Base-by-base conservation (phyloP, 2,113 vertebrate genomes). In the Vulpes ferrilata region DNA sequence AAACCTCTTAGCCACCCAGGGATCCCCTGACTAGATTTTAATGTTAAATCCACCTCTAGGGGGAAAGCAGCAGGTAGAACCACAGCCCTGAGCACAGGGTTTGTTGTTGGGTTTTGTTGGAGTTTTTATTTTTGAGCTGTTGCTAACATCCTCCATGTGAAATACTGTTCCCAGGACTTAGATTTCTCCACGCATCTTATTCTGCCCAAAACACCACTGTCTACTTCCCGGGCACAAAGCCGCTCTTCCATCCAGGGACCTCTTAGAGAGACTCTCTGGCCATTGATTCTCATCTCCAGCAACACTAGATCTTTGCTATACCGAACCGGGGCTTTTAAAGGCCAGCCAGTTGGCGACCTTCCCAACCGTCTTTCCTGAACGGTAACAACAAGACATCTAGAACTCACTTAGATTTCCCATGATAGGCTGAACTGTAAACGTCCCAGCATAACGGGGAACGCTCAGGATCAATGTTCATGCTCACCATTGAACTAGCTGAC, bases 401-500 rank as follows among this genome's bases (percentile, higher is more conserved):
- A 94, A 23, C 53, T 82, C 4, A 73, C 60, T 64, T 48, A 69
- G 64, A 51, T 25, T 12, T 23, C 62, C 80, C 48, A 53, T 7
- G 23, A 17, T 57, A 69, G 0, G 27, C n/a, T 25, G 35, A 69
- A 38, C 80, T 27, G 20, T 27, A 67, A 60, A 74, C 11, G 59
- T 73, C 48, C 57, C n/a, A 10, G 43, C 4, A 11, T 2, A 20
- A 35, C 6, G 4, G 5, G 0, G 55, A 48, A 19, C 59, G 30
- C 32, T 60, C 23, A 43, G 73, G 20, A 17, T 92, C 27, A 48
- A 69, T 53, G 4, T 4, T 53, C 3, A 30, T 0, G 20, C 43
- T 87, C 60, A 67, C 38, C 60, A 15, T 3, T 73, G 15, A 83
- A 80, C 35, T 7, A 25, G 59, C 51, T 38, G 32, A 53, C 69